Conservation (phyloP, 2,797 vertebrate genomes). For the Sebastes matsubarae region DNA sequence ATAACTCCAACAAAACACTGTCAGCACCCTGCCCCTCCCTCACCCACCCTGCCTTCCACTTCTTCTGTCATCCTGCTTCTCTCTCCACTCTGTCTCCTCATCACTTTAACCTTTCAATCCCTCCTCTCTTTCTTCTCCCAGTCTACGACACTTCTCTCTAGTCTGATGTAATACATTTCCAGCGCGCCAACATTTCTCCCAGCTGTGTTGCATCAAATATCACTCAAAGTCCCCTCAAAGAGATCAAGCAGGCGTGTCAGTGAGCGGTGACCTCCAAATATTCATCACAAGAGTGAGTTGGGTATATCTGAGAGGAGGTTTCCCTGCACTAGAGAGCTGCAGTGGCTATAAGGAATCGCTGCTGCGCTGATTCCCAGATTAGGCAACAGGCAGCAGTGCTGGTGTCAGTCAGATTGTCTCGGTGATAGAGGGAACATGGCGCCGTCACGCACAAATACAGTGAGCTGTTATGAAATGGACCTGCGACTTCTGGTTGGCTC, state of each 20-base stretch:
- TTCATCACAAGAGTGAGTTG: slow-evolving; percentile 20
- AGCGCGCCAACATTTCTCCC: slow-evolving; percentile 29
- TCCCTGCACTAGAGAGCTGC: not conserved
- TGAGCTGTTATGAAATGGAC: slow-evolving; percentile 66
- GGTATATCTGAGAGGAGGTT: not conserved
- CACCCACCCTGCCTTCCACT: slow-evolving; percentile 18
- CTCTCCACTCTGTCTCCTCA: slow-evolving; percentile 27
- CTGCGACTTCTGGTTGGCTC: slow-evolving; percentile 37
- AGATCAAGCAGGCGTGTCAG: slow-evolving; percentile 5
- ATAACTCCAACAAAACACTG: slow-evolving; percentile 51
- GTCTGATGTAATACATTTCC: slow-evolving; percentile 57
- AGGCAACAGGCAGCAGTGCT: slow-evolving; percentile 39
- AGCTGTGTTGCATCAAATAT: slow-evolving; percentile 57
- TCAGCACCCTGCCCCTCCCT: slow-evolving; percentile 43
- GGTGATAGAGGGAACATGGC: slow-evolving; percentile 60
- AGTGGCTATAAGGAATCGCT: slow-evolving; percentile 12
- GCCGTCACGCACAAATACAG: slow-evolving; percentile 62
- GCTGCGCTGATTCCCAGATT: slow-evolving; percentile 60
- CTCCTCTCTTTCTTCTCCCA: slow-evolving; percentile 14
- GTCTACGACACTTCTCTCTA: slow-evolving; percentile 18
- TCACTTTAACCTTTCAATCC: slow-evolving; percentile 30
- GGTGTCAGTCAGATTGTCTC: slow-evolving; percentile 68
- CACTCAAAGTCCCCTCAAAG: slow-evolving; percentile 28
- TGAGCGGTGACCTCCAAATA: slow-evolving; percentile 23
- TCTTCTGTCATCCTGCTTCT: slow-evolving; percentile 29